Evolutionary conservation across 2,113 vertebrate species (phyloP).

Genomic region (Brachyistius frenatus): DNA sequence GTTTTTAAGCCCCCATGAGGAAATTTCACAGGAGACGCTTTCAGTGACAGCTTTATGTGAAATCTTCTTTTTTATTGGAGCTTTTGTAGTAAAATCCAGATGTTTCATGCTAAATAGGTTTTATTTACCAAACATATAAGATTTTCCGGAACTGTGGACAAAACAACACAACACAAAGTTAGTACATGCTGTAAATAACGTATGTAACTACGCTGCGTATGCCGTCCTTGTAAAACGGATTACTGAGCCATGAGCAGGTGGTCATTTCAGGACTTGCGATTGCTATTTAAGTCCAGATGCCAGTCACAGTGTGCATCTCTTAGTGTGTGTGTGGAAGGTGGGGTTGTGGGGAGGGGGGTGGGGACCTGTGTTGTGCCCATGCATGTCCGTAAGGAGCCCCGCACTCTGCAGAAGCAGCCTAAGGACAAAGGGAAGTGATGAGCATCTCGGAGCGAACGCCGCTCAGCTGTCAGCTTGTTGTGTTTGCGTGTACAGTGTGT

Average conservation of each 20-base stretch:
- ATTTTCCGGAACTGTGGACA: background rate
- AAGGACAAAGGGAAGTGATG: constrained; percentile 69
- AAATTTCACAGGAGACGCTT: background rate
- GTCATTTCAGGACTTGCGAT: constrained; percentile 4
- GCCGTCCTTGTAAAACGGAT: background rate
- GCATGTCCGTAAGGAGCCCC: constrained; percentile 32
- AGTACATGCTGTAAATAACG: background rate
- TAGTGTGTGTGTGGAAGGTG: background rate
- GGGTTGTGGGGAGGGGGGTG: background rate
- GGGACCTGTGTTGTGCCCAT: background rate
- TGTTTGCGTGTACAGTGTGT: constrained; percentile 33
- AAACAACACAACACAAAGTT: background rate
- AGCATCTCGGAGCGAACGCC: constrained; percentile 50
- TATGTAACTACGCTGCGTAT: background rate
- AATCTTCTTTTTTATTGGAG: background rate
- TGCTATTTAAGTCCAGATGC: constrained; percentile 27
- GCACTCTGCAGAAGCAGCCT: constrained; percentile 61
- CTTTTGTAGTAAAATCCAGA: background rate
- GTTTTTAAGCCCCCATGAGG: background rate
- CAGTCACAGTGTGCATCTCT: constrained; percentile 29
- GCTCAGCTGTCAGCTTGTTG: constrained; percentile 57
- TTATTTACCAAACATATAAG: background rate
- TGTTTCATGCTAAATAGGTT: background rate
- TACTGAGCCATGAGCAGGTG: constrained; percentile 19
- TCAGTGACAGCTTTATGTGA: background rate